Evolutionary conservation across 2,113 vertebrate genomes (phyloP).

Genomic region (Epinephelus cyanopodus): DNA sequence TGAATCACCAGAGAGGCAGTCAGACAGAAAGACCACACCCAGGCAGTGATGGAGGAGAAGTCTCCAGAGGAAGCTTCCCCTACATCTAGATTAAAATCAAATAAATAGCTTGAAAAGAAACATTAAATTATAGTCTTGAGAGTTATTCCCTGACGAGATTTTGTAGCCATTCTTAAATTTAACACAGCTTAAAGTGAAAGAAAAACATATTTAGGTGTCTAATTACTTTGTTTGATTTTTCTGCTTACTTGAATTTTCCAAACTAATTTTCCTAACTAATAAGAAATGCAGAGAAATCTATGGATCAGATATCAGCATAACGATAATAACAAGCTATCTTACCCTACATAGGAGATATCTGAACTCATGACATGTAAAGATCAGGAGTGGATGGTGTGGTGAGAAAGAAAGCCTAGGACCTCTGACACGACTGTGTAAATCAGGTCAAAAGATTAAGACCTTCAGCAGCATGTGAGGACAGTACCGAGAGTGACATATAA

Average conservation of each 20-base stretch:
- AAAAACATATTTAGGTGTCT: not conserved
- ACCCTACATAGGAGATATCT: not conserved
- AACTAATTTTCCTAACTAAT: too few species aligned
- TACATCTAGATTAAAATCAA: not conserved
- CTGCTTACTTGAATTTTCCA: not conserved
- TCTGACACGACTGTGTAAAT: constrained; percentile 2
- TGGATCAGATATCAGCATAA: not conserved
- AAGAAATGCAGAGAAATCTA: not conserved
- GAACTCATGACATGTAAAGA: not conserved
- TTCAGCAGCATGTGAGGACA: not conserved
- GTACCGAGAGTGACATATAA: not conserved
- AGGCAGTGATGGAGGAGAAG: not conserved
- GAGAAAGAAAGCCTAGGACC: not conserved
- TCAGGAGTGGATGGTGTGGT: not conserved
- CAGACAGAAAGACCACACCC: not conserved
- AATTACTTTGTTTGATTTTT: not conserved
- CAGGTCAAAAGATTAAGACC: constrained; percentile 36
- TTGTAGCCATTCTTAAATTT: not conserved
- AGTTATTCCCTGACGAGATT: not conserved
- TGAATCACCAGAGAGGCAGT: not conserved
- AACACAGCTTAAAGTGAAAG: not conserved
- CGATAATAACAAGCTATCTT: not conserved
- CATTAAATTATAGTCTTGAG: not conserved
- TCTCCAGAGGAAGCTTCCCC: not conserved
- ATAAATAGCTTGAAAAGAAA: not conserved